These are phyloP conservation scores for Ectropis crepuscularia DNA, from an alignment of 2,888 invertebrate genomes.

Conservation along the genomic window DNA sequence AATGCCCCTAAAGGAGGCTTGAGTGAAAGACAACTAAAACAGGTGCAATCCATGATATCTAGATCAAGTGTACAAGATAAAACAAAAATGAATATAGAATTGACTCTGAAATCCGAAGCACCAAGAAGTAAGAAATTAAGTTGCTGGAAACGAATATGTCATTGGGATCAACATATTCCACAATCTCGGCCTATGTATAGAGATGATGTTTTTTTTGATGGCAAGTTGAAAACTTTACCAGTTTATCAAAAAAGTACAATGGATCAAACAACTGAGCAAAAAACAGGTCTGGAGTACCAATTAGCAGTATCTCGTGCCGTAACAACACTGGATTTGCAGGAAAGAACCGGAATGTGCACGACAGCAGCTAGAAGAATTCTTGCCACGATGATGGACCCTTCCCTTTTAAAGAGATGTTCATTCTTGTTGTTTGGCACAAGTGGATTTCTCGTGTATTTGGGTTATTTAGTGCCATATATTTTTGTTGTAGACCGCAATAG, in stretches of 20 bases:
- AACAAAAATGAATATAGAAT: conserved; percentile 51
- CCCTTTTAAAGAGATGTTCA: conserved; percentile 62
- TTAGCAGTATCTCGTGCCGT: conserved; percentile 75
- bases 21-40: conserved; percentile 65
- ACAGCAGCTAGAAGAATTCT: conserved; percentile 72
- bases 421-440: conserved; percentile 62
- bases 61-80: conserved; percentile 56
- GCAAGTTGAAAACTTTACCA: conserved; percentile 65
- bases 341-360: conserved; percentile 69
- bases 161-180: conserved; percentile 69
- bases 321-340: conserved; percentile 67
- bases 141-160: conserved; percentile 63
- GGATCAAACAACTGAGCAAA: conserved; percentile 52
- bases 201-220: conserved; percentile 76
- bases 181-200: conserved; percentile 75
- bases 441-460: conserved; percentile 64
- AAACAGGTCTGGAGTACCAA: conserved; percentile 78
- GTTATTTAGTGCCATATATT: conserved; percentile 71
- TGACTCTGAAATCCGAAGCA: conserved; percentile 50
- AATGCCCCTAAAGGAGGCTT: conserved; percentile 62
- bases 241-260: conserved; percentile 71
- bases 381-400: conserved; percentile 77
- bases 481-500: conserved; percentile 66
- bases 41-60: conserved; percentile 70
- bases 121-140: conserved; percentile 51